Conservation (phyloP, 2,888 invertebrate genomes). For the Mesoligia furuncula region DNA sequence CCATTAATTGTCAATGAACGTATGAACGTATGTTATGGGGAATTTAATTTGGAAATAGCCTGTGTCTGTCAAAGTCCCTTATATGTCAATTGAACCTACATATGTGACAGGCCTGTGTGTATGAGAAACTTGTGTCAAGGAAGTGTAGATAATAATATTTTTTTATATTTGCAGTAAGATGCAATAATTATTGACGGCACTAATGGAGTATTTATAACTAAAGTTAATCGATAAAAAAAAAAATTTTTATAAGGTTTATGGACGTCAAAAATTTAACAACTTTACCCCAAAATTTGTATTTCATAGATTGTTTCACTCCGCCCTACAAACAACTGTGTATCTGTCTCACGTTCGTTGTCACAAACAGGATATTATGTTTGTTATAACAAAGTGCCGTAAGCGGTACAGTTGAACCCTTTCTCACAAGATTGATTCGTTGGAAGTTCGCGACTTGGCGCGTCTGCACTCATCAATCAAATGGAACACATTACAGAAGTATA, state of each 20-base stretch:
- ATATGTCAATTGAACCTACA: too few species aligned
- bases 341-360: conserved; percentile 34
- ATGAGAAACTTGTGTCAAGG: not conserved
- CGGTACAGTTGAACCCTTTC: conserved; percentile 44
- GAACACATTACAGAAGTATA: conserved; percentile 47
- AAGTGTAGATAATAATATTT: not conserved
- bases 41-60: not conserved
- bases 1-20: not conserved
- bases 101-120: not conserved
- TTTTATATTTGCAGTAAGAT: not conserved
- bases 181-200: not conserved
- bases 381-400: conserved; percentile 45
- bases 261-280: not conserved
- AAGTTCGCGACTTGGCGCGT: conserved; percentile 41
- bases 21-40: not conserved
- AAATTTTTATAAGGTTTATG: not conserved
- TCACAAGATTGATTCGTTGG: conserved; percentile 60
- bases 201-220: not conserved
- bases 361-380: conserved; percentile 59
- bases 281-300: not conserved
- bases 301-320: not conserved
- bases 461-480: conserved; percentile 60
- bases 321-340: conserved; percentile 20
- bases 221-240: not conserved
- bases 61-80: not conserved